These are phyloP conservation scores for Haplotaxodon microlepis DNA, from an alignment of 2,113 vertebrate genomes.

Conservation along the genomic window DNA sequence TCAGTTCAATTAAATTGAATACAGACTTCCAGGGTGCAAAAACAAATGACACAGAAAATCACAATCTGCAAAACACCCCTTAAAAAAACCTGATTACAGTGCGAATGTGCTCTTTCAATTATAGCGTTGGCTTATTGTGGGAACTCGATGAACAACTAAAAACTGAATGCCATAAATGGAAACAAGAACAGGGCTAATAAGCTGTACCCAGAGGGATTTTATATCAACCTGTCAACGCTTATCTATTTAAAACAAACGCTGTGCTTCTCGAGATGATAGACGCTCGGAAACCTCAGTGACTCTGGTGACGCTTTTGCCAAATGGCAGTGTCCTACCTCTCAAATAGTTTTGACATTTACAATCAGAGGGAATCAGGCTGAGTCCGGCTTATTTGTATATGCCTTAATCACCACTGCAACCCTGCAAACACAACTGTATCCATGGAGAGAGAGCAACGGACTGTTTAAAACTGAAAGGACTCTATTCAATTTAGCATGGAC, in stretches of 20 bases:
- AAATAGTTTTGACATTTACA: conserved; percentile 42
- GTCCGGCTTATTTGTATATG: background rate
- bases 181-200: background rate
- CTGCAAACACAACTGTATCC: background rate
- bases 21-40: background rate
- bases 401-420: background rate
- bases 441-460: background rate
- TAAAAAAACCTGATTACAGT: background rate
- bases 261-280: conserved; percentile 4
- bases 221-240: conserved; percentile 14
- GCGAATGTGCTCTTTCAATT: background rate
- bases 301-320: background rate
- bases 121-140: background rate
- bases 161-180: background rate
- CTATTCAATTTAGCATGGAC: background rate
- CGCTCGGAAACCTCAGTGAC: background rate
- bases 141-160: background rate
- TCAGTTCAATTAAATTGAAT: background rate
- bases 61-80: background rate
- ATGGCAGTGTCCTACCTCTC: conserved; percentile 4
- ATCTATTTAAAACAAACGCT: conserved; percentile 38
- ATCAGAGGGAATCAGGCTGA: background rate
- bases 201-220: conserved; percentile 1
- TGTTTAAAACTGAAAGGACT: background rate
- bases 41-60: background rate